phyloP scores from a whole-genome alignment of 2,113 vertebrate species.

The Axis porcinus region DNA sequence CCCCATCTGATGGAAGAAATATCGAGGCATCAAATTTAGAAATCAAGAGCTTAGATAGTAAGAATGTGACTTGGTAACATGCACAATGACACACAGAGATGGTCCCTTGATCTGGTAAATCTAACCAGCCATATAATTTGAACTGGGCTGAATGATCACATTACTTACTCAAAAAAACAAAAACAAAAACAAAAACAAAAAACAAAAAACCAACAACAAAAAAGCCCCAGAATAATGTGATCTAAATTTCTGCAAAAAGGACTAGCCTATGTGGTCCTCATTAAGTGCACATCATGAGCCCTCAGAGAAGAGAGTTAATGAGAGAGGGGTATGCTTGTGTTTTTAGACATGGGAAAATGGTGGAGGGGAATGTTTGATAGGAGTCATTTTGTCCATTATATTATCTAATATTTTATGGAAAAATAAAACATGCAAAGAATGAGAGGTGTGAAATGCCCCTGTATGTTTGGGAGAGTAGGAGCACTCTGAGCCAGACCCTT shows the following conservation, averaged over 20 bases:
- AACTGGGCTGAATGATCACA: neutral
- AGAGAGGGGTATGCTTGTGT: neutral
- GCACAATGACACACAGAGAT: neutral
- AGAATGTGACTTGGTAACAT: neutral
- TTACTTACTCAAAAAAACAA: neutral
- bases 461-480: neutral
- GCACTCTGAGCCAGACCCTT: no score
- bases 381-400: neutral
- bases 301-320: neutral
- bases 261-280: neutral
- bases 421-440: neutral
- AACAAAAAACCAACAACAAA: neutral
- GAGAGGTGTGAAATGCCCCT: neutral
- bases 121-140: neutral
- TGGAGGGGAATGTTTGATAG: neutral
- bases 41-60: neutral
- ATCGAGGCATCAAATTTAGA: neutral
- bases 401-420: neutral
- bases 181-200: neutral
- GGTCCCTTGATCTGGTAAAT: neutral
- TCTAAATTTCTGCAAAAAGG: neutral
- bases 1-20: neutral
- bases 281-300: neutral
- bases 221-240: neutral
- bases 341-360: neutral